Evolutionary conservation across 2,113 vertebrate genomes (phyloP), one percentile per base, ranked within the genome.

Genomic region (Scartelaos histophorus): DNA sequence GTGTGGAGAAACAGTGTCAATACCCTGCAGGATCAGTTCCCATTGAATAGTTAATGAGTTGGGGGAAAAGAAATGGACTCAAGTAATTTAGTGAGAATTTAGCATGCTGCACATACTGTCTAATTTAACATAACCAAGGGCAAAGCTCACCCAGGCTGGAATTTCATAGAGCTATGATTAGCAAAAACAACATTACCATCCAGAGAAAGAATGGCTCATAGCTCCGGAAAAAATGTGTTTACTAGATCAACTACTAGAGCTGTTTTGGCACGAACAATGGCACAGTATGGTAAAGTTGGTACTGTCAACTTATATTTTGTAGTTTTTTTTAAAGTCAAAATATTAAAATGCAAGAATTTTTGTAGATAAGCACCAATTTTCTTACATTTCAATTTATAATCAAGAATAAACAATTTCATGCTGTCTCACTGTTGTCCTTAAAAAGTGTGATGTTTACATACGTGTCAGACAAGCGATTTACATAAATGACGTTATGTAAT

Each of bases 1-100:
- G 86, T 74, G 82, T 82, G 67, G 84, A 86, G 88, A 89, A 87
- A 88, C 88, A 84, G 84, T 89, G 89, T 92, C 90, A 91, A 92
- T 82, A 92, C 88, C 89, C 91, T 16, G 76, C 85, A 91, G 90
- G 89, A 91, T 87, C 87, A 80, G 83, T 89, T 87, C 85, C 83
- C 77, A 66, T 81, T 89, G 84, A 87, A 91, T 90, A 88, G 80
- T 85, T 91, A 91, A 92, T 91, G 85, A 90, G 87, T 75, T 75
- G 57, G 73, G 82, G 86, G 61, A 64, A 64, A 64, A 82, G 79
- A 76, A 71, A 67, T 83, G 67, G 77, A 80, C 81, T 83, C 71
- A 62, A 81, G 80, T 81, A 85, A 84, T 82, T 86, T 64, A 78
- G 58, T 5, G 79, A 21, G 72, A 79, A 69, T 84, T 57, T 62